Evolutionary conservation across 1,140 invertebrate genomes (phyloP).

Genomic region (Brachionus paranguensis): DNA sequence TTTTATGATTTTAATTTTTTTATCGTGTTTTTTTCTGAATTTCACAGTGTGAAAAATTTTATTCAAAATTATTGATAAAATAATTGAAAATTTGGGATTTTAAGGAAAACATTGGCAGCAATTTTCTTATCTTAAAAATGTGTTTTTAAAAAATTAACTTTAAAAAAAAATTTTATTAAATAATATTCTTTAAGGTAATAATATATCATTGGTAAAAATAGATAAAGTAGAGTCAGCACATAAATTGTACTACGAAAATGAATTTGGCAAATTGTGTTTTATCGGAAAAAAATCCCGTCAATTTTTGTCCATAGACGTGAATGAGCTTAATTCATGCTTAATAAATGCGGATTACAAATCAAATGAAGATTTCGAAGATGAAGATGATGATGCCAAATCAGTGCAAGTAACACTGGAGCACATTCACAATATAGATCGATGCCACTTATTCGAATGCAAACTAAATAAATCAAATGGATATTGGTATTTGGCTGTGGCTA

Average conservation of each 20-base stretch:
- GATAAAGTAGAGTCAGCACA: constrained; percentile 37
- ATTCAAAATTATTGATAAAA: too few relatives aligned
- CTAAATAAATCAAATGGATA: constrained; percentile 7
- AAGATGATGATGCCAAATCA: constrained; percentile 35
- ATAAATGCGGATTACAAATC: constrained; percentile 30
- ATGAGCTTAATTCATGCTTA: constrained; percentile 16
- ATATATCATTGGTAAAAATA: constrained; percentile 33
- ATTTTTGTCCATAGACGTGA: constrained; percentile 24
- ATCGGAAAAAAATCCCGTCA: constrained; percentile 33
- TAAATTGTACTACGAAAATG: constrained; percentile 34
- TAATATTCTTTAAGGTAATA: background rate
- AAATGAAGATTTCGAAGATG: constrained; percentile 25
- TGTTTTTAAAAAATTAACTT: background rate
- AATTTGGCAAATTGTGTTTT: constrained; percentile 37
- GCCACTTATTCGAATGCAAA: constrained; percentile 31
- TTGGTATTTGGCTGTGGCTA: constrained; percentile 35
- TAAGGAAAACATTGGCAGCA: too few relatives aligned
- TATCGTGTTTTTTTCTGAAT: too few relatives aligned
- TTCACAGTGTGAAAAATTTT: too few relatives aligned
- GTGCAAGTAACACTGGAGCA: constrained; percentile 6
- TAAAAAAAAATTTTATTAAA: background rate
- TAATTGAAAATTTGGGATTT: too few relatives aligned
- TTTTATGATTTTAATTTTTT: too few relatives aligned
- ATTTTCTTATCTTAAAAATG: too few relatives aligned
- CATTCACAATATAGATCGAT: constrained; percentile 32